Evolutionary conservation across 2,113 vertebrate genomes (phyloP).

Genomic region (Macrotis lagotis): DNA sequence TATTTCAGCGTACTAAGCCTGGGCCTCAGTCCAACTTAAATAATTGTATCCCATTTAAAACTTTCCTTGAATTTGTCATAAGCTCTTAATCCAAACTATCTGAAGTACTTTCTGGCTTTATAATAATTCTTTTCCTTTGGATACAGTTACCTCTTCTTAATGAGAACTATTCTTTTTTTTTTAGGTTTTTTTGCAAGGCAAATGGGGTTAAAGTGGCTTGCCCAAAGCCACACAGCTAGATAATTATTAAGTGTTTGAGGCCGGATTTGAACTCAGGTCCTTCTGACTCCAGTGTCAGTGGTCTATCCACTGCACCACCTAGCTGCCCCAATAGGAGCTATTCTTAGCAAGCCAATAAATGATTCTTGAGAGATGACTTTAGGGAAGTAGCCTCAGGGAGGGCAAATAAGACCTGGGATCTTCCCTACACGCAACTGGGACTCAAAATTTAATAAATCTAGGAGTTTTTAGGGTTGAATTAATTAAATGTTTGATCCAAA

Average conservation of each 20-base stretch:
- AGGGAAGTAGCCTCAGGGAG: not conserved
- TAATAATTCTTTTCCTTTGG: not conserved
- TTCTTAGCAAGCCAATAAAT: not conserved
- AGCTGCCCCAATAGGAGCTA: too few species aligned
- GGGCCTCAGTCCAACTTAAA: not conserved
- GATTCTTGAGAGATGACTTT: not conserved
- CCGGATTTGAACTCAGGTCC: too few species aligned
- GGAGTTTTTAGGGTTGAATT: too few species aligned
- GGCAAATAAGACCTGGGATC: not conserved
- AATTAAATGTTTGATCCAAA: too few species aligned
- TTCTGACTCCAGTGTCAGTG: too few species aligned
- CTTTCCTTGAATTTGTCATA: not conserved
- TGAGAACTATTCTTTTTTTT: not conserved
- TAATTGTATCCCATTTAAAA: not conserved
- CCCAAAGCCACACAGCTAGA: too few species aligned
- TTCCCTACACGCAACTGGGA: too few species aligned
- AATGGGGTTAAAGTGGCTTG: too few species aligned
- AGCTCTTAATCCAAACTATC: not conserved
- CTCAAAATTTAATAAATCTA: too few species aligned
- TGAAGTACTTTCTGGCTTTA: not conserved
- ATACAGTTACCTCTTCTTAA: not conserved
- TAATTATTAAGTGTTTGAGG: too few species aligned
- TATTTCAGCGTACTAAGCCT: not conserved
- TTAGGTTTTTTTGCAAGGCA: too few species aligned
- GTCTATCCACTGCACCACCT: too few species aligned